Base-by-base conservation (phyloP, 1,140 invertebrate species). In the Battus philenor region DNA sequence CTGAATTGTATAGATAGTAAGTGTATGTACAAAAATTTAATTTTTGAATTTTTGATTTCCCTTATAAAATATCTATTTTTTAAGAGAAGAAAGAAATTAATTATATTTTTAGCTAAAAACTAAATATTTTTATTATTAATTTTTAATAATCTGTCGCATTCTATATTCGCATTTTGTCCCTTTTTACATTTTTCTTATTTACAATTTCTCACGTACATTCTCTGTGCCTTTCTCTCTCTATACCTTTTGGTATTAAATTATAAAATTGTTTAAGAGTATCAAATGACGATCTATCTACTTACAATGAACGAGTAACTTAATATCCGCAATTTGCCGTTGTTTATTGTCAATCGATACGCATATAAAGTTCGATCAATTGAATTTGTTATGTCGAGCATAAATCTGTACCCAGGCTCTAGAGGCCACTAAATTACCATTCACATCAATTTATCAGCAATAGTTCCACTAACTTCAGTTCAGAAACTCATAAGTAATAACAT, bases 381-480 rank as follows among this genome's bases (percentile, higher is more conserved):
- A 7, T 38, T 38, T 1, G 4, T 22, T 38, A 1, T 18, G 7
- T 22, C 11, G 5, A 4, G 8, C 17, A 38, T 24, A 38, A 38
- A 38, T 7, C 10, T 36, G n/a, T 38, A 12, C 16, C 5, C 5
- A 5, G 24, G 11, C 17, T 24, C 34, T 18, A 33, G 33, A 36
- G 33, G 15, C 33, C 33, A 36, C 36, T 24, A 29, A 29, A 41
- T 41, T 27, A 27, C 38, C 38, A 41, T 41, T 16, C n/a, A 16
- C 22, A 41, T 29, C 38, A 39, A 39, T 39, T 39, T 39, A 39
- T 39, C 38, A 26, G 22, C n/a, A 8, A 39, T 27, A 41, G 13
- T 41, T 29, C 9, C 8, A 10, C 24, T 27, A 27, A 41, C 13
- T 44, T 33, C 11, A 32, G 30, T 22, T 24, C 12, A 32, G 5